Evolutionary conservation across 1,140 invertebrate genomes (phyloP), one percentile per base, ranked within the genome.

Genomic region (Heliconius himera): DNA sequence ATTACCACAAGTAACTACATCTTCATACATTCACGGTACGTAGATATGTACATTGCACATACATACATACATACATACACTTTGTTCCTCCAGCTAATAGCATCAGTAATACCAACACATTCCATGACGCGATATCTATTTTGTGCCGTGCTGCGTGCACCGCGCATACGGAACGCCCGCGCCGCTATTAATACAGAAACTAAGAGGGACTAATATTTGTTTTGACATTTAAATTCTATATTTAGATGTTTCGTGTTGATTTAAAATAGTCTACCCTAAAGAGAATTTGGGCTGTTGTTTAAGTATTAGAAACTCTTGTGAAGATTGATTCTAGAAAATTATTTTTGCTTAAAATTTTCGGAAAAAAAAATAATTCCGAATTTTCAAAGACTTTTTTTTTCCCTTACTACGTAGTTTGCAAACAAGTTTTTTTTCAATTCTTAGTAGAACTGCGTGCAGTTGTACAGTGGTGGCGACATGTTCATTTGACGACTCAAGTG

Each of bases 121-220:
- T 80, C 79, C 79, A 77, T 80, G 79, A 80, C 79, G 79, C 60
- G 73, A 38, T 29, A 73, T 73, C 79, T 80, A 81, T 81, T 81
- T 80, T 70, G 22, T 76, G 60, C 72, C 33, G 36, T 38, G 75
- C 56, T 70, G 41, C 38, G 75, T 54, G 79, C 56, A 74, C 56
- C 73, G 79, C 79, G 79, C 79, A 80, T 33, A 33, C 70, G 5
- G 8, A 60, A 54, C 51, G 16, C 41, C 41, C 41, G 41, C n/a
- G 54, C 11, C 60, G 60, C 75, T 71, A 74, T 81, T 74, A 77
- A 77, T 77, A 81, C 54, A 38, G n/a, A 36, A 33, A 66, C 56
- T 60, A 60, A 26, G 11, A 66, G n/a, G n/a, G n/a, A 60, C 8
- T 70, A 70, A 66, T 22, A 60, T 71, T 81, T 60, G 38, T 73